These are phyloP conservation scores for Philereme vetulata DNA, from an alignment of 2,888 invertebrate species.

Conservation along the genomic window DNA sequence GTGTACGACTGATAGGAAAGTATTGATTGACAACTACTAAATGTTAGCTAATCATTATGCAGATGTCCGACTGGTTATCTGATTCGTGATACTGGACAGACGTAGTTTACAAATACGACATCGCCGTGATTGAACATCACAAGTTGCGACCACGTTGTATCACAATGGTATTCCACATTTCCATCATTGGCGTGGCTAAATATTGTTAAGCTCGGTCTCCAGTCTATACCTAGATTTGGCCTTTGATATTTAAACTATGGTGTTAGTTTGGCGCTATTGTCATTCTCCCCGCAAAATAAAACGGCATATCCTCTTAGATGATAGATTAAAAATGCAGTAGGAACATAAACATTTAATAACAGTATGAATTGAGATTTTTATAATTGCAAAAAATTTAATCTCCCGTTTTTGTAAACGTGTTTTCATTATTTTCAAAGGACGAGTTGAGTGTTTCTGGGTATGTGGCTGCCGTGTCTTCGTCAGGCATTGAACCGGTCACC, in stretches of 20 bases:
- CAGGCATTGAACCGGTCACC: slow-evolving; percentile 63
- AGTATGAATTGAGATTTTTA: slow-evolving; percentile 46
- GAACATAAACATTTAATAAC: slow-evolving; percentile 49
- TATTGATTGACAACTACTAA: slow-evolving; percentile 70
- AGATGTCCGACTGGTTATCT: slow-evolving; percentile 73
- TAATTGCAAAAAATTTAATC: slow-evolving; percentile 47
- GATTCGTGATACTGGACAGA: slow-evolving; percentile 55
- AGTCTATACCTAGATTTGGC: slow-evolving; percentile 61
- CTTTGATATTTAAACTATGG: slow-evolving; percentile 55
- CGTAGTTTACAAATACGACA: slow-evolving; percentile 66
- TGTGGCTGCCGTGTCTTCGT: slow-evolving; percentile 61
- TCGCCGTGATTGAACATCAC: slow-evolving; percentile 62
- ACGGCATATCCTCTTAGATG: slow-evolving; percentile 47
- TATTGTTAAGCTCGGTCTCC: slow-evolving; percentile 57
- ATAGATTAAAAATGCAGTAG: slow-evolving; percentile 53
- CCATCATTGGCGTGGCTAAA: slow-evolving; percentile 59
- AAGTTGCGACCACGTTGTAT: slow-evolving; percentile 48
- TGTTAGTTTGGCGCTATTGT: slow-evolving; percentile 70
- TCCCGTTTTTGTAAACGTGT: slow-evolving; percentile 43
- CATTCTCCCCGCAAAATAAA: slow-evolving; percentile 49
- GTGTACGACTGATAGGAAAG: slow-evolving; percentile 53
- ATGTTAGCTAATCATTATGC: slow-evolving; percentile 65
- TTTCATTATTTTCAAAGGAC: slow-evolving; percentile 49
- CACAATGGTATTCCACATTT: slow-evolving; percentile 61
- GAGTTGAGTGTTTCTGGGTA: slow-evolving; percentile 40